These are phyloP conservation scores for Goniozus legneri DNA, from an alignment of 1,140 invertebrate genomes.

Conservation along the genomic window DNA sequence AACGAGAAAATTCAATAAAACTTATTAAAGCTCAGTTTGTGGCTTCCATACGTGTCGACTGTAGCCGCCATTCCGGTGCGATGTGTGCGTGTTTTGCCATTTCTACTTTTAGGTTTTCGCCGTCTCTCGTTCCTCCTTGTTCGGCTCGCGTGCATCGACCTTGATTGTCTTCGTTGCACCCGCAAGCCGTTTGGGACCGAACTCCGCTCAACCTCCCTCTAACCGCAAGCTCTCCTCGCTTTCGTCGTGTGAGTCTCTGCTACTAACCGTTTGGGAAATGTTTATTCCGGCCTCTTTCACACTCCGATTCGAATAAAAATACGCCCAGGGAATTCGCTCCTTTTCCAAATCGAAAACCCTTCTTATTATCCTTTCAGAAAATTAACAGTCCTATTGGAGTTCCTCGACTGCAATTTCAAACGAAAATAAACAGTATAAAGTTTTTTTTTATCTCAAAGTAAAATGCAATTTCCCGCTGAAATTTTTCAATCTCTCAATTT, in stretches of 20 bases:
- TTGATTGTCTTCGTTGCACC: constrained; percentile 26
- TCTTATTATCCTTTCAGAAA: background rate
- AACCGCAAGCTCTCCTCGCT: constrained; percentile 41
- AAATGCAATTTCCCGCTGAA: no score
- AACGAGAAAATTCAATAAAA: no score
- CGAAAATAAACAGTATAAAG: no score
- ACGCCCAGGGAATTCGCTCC: no score
- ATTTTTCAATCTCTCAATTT: no score
- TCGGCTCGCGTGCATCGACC: constrained; percentile 11
- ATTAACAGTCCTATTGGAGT: background rate
- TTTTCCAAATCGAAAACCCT: no score
- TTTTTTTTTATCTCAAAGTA: no score
- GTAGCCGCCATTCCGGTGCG: no score
- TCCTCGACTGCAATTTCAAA: no score
- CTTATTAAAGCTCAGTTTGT: no score
- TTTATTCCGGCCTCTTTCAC: constrained; percentile 40
- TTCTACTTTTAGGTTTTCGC: constrained; percentile 28
- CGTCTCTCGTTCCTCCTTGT: constrained; percentile 25
- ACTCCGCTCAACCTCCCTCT: constrained; percentile 17
- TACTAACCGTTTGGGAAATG: constrained; percentile 49
- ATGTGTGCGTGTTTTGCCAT: constrained; percentile 10
- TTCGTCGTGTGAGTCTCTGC: constrained; percentile 18
- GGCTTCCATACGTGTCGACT: no score
- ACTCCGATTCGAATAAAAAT: no score
- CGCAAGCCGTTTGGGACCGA: constrained; percentile 35